phyloP scores from a whole-genome alignment of 2,888 invertebrate genomes.

The Tipula lateralis region DNA sequence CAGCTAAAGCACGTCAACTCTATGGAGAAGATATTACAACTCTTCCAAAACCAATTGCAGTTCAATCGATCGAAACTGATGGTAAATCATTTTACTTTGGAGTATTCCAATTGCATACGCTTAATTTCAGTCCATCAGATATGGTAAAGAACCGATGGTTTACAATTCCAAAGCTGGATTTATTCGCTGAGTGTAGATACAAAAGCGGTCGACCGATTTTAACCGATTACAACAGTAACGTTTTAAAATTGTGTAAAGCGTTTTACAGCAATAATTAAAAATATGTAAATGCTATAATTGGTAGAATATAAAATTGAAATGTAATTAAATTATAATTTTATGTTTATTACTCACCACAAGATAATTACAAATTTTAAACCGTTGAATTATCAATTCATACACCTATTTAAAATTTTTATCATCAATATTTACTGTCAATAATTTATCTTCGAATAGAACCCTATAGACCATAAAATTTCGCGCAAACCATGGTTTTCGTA shows the following conservation, averaged over 20 bases:
- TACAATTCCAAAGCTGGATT: constrained; percentile 57
- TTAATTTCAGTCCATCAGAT: constrained; percentile 56
- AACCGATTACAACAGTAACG: constrained; percentile 71
- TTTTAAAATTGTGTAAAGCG: constrained; percentile 70
- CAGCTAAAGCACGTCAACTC: constrained; percentile 66
- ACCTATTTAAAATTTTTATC: background rate
- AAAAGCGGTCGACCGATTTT: constrained; percentile 60
- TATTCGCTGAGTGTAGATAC: constrained; percentile 64
- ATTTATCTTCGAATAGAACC: background rate
- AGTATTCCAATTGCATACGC: constrained; percentile 76
- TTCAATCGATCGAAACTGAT: constrained; percentile 80
- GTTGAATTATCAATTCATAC: too few relatives aligned
- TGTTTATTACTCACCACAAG: background rate
- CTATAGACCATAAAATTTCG: background rate
- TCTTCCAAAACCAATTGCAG: constrained; percentile 69
- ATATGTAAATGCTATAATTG: background rate
- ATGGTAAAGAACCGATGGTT: constrained; percentile 76
- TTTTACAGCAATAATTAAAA: constrained; percentile 62
- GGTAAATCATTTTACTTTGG: constrained; percentile 74
- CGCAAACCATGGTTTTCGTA: background rate
- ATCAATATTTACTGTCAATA: background rate
- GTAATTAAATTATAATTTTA: background rate
- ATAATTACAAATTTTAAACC: too few relatives aligned
- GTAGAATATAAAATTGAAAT: background rate
- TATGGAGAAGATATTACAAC: constrained; percentile 63